phyloP scores from a whole-genome alignment of 2,797 vertebrate genomes.

The Agapornis canus region DNA sequence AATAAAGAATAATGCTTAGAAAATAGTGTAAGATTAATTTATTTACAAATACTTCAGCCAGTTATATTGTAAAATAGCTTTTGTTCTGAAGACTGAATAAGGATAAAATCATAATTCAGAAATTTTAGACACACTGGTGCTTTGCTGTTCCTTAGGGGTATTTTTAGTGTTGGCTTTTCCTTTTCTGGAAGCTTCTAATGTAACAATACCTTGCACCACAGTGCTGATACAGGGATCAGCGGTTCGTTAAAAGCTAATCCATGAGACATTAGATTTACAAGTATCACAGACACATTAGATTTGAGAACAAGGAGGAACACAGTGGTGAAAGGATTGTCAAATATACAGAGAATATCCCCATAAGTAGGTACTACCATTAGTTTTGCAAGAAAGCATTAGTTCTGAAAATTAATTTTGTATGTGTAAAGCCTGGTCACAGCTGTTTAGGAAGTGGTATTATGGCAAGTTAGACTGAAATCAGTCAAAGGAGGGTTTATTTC shows the following conservation, averaged over 20 bases:
- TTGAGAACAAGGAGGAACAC: constrained; percentile 31
- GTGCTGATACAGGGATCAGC: constrained; percentile 34
- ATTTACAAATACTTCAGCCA: constrained; percentile 57
- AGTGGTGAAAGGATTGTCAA: constrained; percentile 48
- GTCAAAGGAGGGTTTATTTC: neutral
- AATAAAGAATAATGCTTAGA: constrained; percentile 53
- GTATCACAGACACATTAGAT: constrained; percentile 47
- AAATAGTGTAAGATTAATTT: constrained; percentile 46
- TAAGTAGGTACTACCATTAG: constrained; percentile 33
- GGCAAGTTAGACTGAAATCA: constrained; percentile 7
- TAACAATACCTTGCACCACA: constrained; percentile 49
- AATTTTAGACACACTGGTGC: neutral
- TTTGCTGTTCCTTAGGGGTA: neutral
- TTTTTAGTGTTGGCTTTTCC: constrained; percentile 65
- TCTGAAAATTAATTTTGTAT: constrained; percentile 36
- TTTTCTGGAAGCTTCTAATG: constrained; percentile 62
- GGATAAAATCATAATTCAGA: neutral
- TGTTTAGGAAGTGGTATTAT: neutral
- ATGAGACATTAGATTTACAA: constrained; percentile 48
- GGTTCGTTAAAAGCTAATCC: constrained; percentile 56
- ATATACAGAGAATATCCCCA: constrained; percentile 30
- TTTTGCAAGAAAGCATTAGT: constrained; percentile 55
- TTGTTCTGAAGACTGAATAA: neutral
- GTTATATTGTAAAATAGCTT: neutral
- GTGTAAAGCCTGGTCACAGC: neutral